Evolutionary conservation across 2,113 vertebrate genomes (phyloP).

Genomic region (Capreolus pygargus): DNA sequence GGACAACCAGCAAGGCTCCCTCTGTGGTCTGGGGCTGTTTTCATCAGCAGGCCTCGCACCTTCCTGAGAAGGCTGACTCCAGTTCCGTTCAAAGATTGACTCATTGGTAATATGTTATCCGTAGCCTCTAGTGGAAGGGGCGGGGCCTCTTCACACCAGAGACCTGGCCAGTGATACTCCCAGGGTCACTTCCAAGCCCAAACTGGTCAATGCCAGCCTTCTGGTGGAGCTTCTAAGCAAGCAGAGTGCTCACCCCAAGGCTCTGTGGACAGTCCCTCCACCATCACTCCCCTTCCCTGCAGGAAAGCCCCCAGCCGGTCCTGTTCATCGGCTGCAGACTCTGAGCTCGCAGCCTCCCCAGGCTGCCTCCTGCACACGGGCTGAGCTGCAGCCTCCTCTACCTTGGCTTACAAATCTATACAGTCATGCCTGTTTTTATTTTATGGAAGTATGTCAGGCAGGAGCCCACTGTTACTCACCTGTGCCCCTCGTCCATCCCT

Average conservation of each 20-base stretch:
- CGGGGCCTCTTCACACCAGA: neutral
- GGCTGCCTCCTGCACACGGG: neutral
- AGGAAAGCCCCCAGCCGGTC: neutral
- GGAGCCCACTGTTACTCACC: accelerated
- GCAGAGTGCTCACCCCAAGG: accelerated
- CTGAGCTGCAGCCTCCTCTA: neutral
- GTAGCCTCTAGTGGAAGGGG: neutral
- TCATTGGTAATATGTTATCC: neutral
- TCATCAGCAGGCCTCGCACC: neutral
- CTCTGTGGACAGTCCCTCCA: no score
- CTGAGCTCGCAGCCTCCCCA: neutral
- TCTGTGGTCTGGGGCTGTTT: neutral
- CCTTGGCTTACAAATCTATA: neutral
- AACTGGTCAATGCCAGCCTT: neutral
- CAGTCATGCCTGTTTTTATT: neutral
- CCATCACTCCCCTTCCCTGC: accelerated
- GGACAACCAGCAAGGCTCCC: neutral
- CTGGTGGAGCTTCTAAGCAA: neutral
- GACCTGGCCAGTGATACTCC: neutral
- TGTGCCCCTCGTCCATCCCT: neutral
- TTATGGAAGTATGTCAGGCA: neutral
- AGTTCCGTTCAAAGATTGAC: neutral
- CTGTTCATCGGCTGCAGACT: neutral
- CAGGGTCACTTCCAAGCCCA: neutral
- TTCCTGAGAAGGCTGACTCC: neutral